Evolutionary conservation across 2,888 invertebrate species (phyloP).

Genomic region (Xestobium rufovillosum): DNA sequence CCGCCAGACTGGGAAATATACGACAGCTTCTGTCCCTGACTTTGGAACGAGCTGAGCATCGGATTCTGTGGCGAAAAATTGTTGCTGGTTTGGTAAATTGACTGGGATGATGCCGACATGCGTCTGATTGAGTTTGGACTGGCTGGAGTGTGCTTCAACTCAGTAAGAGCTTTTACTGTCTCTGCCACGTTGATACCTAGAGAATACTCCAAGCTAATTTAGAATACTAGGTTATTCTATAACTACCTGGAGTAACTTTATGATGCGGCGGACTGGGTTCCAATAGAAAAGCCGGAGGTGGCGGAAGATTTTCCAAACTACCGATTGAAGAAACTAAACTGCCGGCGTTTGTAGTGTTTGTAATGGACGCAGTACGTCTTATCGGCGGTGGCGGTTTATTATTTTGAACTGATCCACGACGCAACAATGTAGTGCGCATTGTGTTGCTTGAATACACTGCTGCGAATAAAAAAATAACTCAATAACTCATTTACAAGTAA

Average conservation of each 20-base stretch:
- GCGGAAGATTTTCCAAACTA: constrained; percentile 55
- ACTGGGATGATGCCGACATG: constrained; percentile 36
- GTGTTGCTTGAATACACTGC: constrained; percentile 35
- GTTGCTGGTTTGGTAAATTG: constrained; percentile 29
- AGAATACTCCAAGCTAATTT: constrained; percentile 11
- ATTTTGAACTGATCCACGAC: constrained; percentile 52
- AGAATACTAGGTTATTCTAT: not conserved
- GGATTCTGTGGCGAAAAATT: constrained; percentile 24
- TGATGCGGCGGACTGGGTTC: constrained; percentile 40
- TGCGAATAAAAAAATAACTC: constrained; percentile 18
- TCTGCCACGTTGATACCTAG: constrained; percentile 67
- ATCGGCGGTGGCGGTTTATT: constrained; percentile 78
- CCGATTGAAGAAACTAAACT: constrained; percentile 35
- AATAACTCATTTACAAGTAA: not conserved
- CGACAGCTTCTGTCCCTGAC: constrained; percentile 34
- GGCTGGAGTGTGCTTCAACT: constrained; percentile 78
- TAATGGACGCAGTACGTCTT: constrained; percentile 66
- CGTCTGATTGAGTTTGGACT: constrained; percentile 70
- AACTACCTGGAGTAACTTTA: constrained; percentile 1
- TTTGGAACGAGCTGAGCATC: constrained; percentile 40
- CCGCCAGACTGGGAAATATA: constrained; percentile 40
- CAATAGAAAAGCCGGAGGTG: constrained; percentile 71
- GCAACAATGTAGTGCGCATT: constrained; percentile 44
- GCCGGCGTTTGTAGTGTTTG: constrained; percentile 34
- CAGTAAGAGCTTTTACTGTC: constrained; percentile 77